Base-by-base conservation (phyloP, 2,888 invertebrate genomes). In the Cephus sareptanus region DNA sequence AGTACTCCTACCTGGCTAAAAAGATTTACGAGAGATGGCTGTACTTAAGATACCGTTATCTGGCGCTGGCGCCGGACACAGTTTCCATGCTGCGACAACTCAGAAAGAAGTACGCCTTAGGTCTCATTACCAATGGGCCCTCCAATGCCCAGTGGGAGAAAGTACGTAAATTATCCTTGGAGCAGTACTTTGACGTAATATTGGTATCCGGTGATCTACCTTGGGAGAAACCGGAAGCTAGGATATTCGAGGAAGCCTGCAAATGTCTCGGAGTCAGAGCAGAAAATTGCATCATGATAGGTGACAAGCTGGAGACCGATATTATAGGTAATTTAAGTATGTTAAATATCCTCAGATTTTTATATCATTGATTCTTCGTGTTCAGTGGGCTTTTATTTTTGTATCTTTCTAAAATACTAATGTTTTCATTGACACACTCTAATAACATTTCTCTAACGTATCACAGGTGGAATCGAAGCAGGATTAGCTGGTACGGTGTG, bases 121-220 rank as follows among this genome's bases (percentile, higher is more conserved):
- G 95, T 84, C 93, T 97, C 86, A 96, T 97, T 89, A 97, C 97
- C 85, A 97, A 97, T 92, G 97, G 97, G 75, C 96, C 97, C 15
- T 96, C 97, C 79, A 94, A 95, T 82, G 95, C 96, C 68, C 97
- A 97, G 92, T 97, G 97, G 97, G 97, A 97, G 93, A 97, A 97
- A 92, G 94, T 97, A 82, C 93, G 94, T 80, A 94, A 94, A 83
- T 93, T 97, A 83, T 94, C 94, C 76, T 93, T 97, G 73, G 93
- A 94, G 85, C 93, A 94, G 86, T 95, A 94, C 92, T 97, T 97
- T 92, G 96, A 97, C 92, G 94, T 95, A 87, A 94, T 96, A 88
- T 92, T 96, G 86, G 96, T 97, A 71, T 96, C 96, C 75, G 96
- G 96, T 31, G 97, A 97, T 92, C 92, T 96, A 86, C 95, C 96